These are phyloP conservation scores for Leucophenga varia DNA, from an alignment of 1,140 invertebrate species.

Conservation along the genomic window DNA sequence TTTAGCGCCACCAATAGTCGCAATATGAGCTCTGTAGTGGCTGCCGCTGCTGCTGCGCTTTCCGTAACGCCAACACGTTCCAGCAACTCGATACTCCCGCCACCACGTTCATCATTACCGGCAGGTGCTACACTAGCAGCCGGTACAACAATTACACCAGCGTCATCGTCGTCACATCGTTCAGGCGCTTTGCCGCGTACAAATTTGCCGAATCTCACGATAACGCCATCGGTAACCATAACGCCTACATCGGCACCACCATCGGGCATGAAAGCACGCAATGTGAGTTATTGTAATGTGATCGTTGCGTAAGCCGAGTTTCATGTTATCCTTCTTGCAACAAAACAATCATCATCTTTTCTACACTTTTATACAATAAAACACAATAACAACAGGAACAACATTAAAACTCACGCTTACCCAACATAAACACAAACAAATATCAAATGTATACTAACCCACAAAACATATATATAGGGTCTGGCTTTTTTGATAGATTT, in stretches of 20 bases:
- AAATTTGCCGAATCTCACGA: conserved; percentile 60
- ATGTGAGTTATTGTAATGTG: conserved; percentile 57
- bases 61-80: conserved; percentile 26
- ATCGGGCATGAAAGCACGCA: conserved; percentile 60
- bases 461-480: not conserved
- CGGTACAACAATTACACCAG: conserved; percentile 50
- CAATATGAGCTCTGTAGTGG: conserved; percentile 29
- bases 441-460: not conserved
- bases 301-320: conserved; percentile 56
- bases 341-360: conserved; percentile 6
- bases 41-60: conserved; percentile 30
- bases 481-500: too few relatives aligned
- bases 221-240: conserved; percentile 68
- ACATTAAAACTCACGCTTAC: conserved; percentile 43
- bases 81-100: conserved; percentile 43
- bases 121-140: conserved; percentile 63
- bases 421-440: conserved; percentile 24
- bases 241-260: conserved; percentile 68
- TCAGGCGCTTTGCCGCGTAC: conserved; percentile 43
- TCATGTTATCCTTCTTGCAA: conserved; percentile 10
- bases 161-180: conserved; percentile 38
- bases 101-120: conserved; percentile 56
- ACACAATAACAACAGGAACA: not conserved
- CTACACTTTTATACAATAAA: conserved; percentile 10
- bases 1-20: conserved; percentile 42